Percentiles rank a stretch among this genome's conserved stretches.
Evolutionary conservation across 2,113 vertebrate species (phyloP).

Genomic region (Sminthopsis crassicaudata): DNA sequence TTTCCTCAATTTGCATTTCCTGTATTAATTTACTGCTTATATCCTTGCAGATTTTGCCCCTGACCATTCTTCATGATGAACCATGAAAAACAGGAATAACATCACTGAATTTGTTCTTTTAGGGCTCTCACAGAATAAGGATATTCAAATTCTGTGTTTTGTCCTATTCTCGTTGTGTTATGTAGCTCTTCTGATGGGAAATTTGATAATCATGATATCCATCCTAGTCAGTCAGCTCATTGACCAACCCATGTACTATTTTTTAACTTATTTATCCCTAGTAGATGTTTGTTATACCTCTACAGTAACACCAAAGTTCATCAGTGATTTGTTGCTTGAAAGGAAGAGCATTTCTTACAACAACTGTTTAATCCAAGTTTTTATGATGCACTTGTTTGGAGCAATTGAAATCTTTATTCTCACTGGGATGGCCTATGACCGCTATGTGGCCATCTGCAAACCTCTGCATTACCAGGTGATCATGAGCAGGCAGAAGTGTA

Average conservation of each 20-base stretch:
- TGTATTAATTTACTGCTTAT: not conserved
- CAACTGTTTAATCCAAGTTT: slow-evolving; percentile 55
- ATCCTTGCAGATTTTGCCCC: not conserved
- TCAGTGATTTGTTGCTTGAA: slow-evolving; percentile 27
- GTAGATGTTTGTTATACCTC: slow-evolving; percentile 52
- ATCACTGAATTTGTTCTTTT: slow-evolving; percentile 58
- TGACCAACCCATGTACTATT: slow-evolving; percentile 61
- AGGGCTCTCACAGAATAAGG: slow-evolving; percentile 49
- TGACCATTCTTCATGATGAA: not conserved
- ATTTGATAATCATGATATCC: slow-evolving; percentile 46
- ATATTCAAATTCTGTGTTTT: slow-evolving; percentile 35
- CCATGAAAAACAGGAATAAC: slow-evolving; percentile 51
- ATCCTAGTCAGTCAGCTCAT: slow-evolving; percentile 28
- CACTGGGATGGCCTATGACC: slow-evolving; percentile 61
- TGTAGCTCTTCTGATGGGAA: slow-evolving; percentile 50
- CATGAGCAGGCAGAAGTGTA: slow-evolving; percentile 44
- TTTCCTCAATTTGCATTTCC: not conserved
- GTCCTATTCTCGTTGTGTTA: slow-evolving; percentile 57
- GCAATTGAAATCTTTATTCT: slow-evolving; percentile 59
- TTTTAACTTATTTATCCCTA: slow-evolving; percentile 53
- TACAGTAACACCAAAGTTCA: slow-evolving; percentile 43
- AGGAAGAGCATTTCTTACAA: slow-evolving; percentile 37
- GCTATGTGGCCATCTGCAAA: slow-evolving; percentile 56
- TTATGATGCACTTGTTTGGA: slow-evolving; percentile 49
- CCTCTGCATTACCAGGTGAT: slow-evolving; percentile 39